These are phyloP conservation scores for Trochalopteron elliotii DNA, from an alignment of 2,113 vertebrate genomes.

Conservation along the genomic window DNA sequence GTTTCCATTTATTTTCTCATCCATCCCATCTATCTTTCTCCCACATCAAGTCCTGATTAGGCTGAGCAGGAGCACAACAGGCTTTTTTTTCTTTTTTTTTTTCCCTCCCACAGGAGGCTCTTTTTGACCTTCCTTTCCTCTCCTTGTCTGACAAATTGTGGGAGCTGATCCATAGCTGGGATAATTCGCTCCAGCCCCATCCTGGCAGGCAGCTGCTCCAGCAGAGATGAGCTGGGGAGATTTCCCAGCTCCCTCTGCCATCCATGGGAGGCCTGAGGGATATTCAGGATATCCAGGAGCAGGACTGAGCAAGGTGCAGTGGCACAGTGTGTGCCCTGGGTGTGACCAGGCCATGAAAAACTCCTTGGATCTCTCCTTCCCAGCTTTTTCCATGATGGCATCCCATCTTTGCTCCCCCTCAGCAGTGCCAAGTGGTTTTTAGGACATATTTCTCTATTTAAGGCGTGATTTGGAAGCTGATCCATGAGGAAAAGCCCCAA, in stretches of 20 bases:
- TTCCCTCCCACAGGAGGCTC: constrained; percentile 37
- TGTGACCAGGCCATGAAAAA: not conserved
- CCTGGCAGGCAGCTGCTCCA: constrained; percentile 42
- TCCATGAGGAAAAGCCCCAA: not conserved
- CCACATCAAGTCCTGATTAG: too few relatives aligned
- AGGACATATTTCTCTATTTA: accelerated
- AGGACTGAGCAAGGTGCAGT: not conserved
- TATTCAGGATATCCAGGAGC: not conserved
- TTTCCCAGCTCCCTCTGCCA: not conserved
- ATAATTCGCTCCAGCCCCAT: constrained; percentile 75
- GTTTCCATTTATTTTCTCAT: too few relatives aligned
- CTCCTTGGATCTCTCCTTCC: not conserved
- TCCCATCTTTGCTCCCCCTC: not conserved
- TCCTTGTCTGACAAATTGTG: constrained; percentile 81
- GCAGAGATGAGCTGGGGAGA: not conserved
- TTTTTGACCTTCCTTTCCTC: constrained; percentile 63
- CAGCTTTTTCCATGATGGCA: not conserved
- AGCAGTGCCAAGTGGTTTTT: not conserved
- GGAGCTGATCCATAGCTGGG: constrained; percentile 80
- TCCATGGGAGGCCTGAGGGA: not conserved
- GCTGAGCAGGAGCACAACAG: too few relatives aligned
- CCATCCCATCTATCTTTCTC: too few relatives aligned
- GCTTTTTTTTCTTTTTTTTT: not conserved
- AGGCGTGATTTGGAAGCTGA: accelerated
- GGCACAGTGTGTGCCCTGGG: not conserved